Base-by-base conservation (phyloP, 2,113 vertebrate species). In the Perca schrenkii region DNA sequence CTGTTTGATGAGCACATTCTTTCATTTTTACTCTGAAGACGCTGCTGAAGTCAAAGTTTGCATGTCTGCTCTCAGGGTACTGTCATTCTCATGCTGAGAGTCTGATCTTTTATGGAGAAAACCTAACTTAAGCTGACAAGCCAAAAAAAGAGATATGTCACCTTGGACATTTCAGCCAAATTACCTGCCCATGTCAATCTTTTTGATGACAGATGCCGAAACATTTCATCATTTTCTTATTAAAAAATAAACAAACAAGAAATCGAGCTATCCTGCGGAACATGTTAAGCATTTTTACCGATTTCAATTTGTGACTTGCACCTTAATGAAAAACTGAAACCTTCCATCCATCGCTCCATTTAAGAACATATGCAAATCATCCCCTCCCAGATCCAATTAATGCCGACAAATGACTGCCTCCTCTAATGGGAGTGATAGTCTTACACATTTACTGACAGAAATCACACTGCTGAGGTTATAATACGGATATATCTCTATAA, bases 81-180 rank as follows among this genome's bases (percentile, higher is more conserved):
- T 75, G 74, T 73, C 74, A 43, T 10, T 34, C 31, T 40, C 72
- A 43, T 13, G 71, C 64, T 71, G 75, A 10, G 74, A 85, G 77
- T 69, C 81, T 85, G 61, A 83, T 76, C 65, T 70, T 31, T 31
- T 8, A 54, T 60, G 61, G 80, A 22, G 21, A 80, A 46, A 84
- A 72, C 64, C 8, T 79, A 63, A 87, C 69, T 62, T 54, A 81
- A 79, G 56, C 67, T 63, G 84, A 86, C 88, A 76, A 54, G 79
- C 36, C 67, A 53, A 79, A 75, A 80, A 50, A 87, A 86, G 61
- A 87, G 22, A 60, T 17, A 36, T 2, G 71, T 87, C 84, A 86
- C 50, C 74, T 53, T 66, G 74, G 67, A 84, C 77, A 73, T 69
- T 63, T 74, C 81, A 85, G 74, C 74, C 65, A 77, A 78, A 84